Base-by-base conservation (phyloP, 2,888 invertebrate species). In the Stegana nigrithorax region DNA sequence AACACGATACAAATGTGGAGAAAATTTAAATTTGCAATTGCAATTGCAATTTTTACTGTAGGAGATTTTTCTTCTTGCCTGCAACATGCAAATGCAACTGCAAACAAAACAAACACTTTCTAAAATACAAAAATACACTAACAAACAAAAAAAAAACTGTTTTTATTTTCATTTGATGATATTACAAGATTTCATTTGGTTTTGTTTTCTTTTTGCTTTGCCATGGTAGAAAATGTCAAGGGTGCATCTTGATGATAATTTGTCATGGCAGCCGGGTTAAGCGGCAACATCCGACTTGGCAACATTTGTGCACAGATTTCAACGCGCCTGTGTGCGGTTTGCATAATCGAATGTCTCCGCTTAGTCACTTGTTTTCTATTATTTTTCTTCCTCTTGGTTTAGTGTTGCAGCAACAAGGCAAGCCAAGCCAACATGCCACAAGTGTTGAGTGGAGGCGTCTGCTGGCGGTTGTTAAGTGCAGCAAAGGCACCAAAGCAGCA, bases 221-320 rank as follows among this genome's bases (percentile, higher is more conserved):
- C 21, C 21, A 26, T 10, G 23, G 47, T n/a, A 26, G 56, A 63
- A 63, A 65, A 66, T 63, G 73, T 70, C 71, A 77, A 73, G 77
- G 77, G 74, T 73, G 71, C 72, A 76, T 72, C 73, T 72, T 64
- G 73, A 73, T 75, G 72, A 67, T 66, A 73, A 74, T 75, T 77
- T 75, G 73, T 75, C 73, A 69, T 70, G 71, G 66, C 70, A 68
- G 61, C 26, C 19, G 36, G 45, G 32, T 44, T 47, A 27, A 32
- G 59, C 45, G 25, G 50, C 14, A n/a, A 23, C 47, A 7, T 8
- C 19, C 23, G 23, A 47, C 25, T 19, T 53, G 19, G 53, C 53
- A 53, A 53, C 53, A 53, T 53, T 53, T 29, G 2, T 47, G 12
- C 32, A 25, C 17, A 53, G 53, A 19, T 53, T 53, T 32, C 2